Base-by-base conservation (phyloP, 2,888 invertebrate species). In the Steinernema hermaphroditum region DNA sequence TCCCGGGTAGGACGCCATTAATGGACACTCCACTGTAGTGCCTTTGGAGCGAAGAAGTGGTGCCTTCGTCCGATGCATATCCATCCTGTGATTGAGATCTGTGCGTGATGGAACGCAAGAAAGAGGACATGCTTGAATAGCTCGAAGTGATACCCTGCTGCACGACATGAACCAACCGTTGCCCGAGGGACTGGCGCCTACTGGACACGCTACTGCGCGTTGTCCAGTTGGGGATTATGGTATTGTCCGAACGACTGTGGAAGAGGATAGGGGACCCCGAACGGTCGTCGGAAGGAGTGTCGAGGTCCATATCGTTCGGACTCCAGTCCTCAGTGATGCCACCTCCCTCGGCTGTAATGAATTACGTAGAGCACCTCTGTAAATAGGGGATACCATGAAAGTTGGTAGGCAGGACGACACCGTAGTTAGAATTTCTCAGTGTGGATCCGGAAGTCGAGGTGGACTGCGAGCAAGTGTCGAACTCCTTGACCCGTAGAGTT, bases 381-480 rank as follows among this genome's bases (percentile, higher is more conserved):
- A 12, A 12, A 37, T 46, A 46, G 4, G 16, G 46, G 4, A n/a
- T n/a, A 62, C 62, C 62, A 14, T 62, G 62, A 16, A 62, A 62
- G 27, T 62, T 62, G 14, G 62, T 29, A 1, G 62, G 62, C 32
- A 62, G n/a, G 12, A 62, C 34, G 4, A 29, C 12, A 16, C 29
- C 62, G 32, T 62, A 62, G 27, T 62, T 62, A 29, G 19, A 8
- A 16, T 62, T 62, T 4, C 27, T 29, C 34, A 62, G 6, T 16
- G 62, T 62, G 16, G 62, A 62, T 62, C 62, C 62, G 4, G 62
- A 62, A 2, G 29, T 29, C 8, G 62, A 62, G 32, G 29, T 32
- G 4, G 62, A 62, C 62, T 62, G 62, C 8, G 62, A 62, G 62
- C 62, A 62, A 12, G 62, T 32, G 34, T 62, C 62, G 32, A 62